These are phyloP conservation scores for Echinops telfairi DNA, from an alignment of 2,113 vertebrate genomes.

Conservation along the genomic window DNA sequence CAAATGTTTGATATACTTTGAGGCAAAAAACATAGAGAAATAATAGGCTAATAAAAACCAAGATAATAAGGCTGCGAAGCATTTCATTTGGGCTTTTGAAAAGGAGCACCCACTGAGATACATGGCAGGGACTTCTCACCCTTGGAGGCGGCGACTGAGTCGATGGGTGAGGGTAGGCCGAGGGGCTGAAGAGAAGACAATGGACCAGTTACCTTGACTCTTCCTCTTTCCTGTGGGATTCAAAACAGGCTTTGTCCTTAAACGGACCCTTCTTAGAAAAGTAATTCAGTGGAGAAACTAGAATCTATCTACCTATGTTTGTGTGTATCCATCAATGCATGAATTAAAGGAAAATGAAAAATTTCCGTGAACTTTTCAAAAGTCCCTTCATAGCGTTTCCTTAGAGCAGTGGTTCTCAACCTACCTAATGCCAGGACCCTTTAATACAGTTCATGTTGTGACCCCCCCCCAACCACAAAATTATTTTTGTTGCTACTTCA, in stretches of 20 bases:
- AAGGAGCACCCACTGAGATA: neutral
- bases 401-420: no score
- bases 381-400: neutral
- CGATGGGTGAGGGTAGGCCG: neutral
- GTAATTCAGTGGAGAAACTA: neutral
- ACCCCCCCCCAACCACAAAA: no score
- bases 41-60: neutral
- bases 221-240: neutral
- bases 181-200: conserved; percentile 16
- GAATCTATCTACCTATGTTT: neutral
- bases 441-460: no score
- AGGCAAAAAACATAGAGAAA: conserved; percentile 43
- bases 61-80: neutral
- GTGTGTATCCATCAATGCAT: no score
- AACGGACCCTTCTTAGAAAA: conserved; percentile 25
- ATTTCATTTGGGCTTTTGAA: neutral
- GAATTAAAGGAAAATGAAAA: no score
- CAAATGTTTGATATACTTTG: neutral
- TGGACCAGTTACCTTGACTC: neutral
- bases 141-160: neutral
- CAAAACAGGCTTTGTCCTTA: neutral
- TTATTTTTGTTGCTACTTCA: no score
- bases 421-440: no score
- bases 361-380: no score
- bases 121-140: neutral